These are phyloP conservation scores for Coreius guichenoti DNA, from an alignment of 2,797 vertebrate species.

Conservation along the genomic window DNA sequence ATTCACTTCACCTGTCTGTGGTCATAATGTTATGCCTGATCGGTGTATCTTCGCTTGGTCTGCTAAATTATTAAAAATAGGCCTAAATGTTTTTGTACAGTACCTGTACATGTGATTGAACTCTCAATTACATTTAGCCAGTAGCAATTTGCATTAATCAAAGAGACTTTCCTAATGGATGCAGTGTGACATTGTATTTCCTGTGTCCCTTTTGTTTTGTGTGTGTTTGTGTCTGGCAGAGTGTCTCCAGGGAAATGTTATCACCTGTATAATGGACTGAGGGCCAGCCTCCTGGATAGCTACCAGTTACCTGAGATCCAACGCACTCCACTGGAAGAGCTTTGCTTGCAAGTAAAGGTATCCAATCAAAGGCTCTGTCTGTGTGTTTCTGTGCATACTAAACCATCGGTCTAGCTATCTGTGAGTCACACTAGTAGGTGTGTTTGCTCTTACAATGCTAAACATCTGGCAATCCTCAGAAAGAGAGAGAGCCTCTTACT, in stretches of 20 bases:
- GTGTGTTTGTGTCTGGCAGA: slow-evolving; percentile 71
- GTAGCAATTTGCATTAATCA: slow-evolving; percentile 19
- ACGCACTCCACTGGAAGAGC: slow-evolving; percentile 94
- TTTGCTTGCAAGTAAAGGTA: slow-evolving; percentile 98
- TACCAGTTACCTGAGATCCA: slow-evolving; percentile 97
- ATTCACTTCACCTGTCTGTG: no score
- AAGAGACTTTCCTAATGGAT: neutral
- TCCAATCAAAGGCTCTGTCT: neutral
- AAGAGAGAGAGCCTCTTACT: slow-evolving; percentile 24
- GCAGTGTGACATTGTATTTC: neutral
- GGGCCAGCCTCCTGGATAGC: slow-evolving; percentile 90
- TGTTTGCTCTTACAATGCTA: neutral
- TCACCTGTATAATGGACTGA: slow-evolving; percentile 92
- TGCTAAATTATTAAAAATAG: neutral
- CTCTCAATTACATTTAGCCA: neutral
- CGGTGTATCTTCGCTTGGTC: neutral
- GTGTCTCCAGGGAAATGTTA: slow-evolving; percentile 96
- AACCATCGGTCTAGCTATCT: neutral
- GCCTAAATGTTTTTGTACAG: neutral
- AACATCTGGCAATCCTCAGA: neutral
- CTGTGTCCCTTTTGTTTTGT: slow-evolving; percentile 20
- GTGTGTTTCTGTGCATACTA: neutral
- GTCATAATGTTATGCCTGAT: no score
- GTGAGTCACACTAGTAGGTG: slow-evolving; percentile 26
- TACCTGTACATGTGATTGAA: neutral